Evolutionary conservation across 2,113 vertebrate genomes (phyloP).

Genomic region (Chunga burmeisteri): DNA sequence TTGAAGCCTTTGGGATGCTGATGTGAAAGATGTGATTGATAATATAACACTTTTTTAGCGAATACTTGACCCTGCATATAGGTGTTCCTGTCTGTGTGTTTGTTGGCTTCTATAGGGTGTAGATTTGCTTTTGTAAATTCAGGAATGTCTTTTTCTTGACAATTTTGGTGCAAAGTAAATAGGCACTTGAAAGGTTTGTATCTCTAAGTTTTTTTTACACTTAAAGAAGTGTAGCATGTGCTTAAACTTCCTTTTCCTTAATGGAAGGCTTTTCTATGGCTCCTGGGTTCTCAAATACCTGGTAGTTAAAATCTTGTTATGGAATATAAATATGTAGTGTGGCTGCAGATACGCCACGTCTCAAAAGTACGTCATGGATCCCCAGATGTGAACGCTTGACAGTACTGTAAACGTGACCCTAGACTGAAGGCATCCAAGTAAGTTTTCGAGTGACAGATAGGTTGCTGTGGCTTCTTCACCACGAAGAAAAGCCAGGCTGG

Average conservation of each 20-base stretch:
- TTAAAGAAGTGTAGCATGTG: neutral
- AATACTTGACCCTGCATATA: neutral
- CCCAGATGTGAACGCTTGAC: neutral
- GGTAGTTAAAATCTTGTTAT: neutral
- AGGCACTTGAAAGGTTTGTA: neutral
- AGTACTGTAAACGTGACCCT: accelerated
- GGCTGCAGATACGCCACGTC: neutral
- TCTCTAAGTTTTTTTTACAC: neutral
- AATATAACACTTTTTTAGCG: neutral
- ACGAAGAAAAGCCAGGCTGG: neutral
- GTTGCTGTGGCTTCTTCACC: neutral
- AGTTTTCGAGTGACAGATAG: neutral
- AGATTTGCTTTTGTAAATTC: neutral
- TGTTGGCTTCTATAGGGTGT: neutral
- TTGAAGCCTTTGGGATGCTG: neutral
- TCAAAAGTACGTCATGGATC: neutral
- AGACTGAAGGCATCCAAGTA: neutral
- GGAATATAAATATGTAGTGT: neutral
- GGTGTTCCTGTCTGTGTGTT: neutral
- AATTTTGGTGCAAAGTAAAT: neutral
- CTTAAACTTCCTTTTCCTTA: neutral
- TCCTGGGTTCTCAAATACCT: neutral
- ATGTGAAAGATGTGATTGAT: neutral
- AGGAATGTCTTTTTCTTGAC: neutral
- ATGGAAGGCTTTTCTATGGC: neutral